Percentiles rank a stretch among this genome's conserved stretches.
Conservation (phyloP, 2,797 vertebrate genomes). For the Clarias pachynema region DNA sequence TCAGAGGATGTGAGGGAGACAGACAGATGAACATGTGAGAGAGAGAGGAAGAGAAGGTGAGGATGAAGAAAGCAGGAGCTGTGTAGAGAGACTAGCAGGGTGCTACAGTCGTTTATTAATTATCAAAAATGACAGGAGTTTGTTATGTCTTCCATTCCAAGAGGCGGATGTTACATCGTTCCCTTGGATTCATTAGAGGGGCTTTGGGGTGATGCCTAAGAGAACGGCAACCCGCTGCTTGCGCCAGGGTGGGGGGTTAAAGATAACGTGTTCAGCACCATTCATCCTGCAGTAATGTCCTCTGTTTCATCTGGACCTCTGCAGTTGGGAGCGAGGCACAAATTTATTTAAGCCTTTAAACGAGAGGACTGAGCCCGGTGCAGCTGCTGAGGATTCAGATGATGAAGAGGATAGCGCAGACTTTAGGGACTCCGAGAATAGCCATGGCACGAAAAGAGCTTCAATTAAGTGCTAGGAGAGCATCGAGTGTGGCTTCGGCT, state of each 20-base stretch:
- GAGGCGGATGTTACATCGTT: slow-evolving; percentile 68
- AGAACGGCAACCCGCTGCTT: slow-evolving; percentile 7
- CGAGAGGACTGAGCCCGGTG: slow-evolving; percentile 36
- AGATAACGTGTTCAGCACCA: slow-evolving; percentile 31
- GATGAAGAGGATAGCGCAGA: slow-evolving; percentile 29
- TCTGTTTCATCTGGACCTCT: slow-evolving; percentile 1
- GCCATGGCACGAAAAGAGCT: slow-evolving; percentile 42
- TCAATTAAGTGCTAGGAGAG: slow-evolving; percentile 48
- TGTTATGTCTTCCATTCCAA: slow-evolving; percentile 68
- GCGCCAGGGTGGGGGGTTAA: slow-evolving; percentile 28
- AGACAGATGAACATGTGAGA: background rate
- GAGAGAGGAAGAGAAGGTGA: background rate
- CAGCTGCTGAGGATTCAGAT: slow-evolving; percentile 31
- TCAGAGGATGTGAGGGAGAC: slow-evolving; percentile 15
- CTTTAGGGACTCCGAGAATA: slow-evolving; percentile 43
- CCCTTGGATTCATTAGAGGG: slow-evolving; percentile 60
- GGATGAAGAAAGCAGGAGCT: slow-evolving; percentile 22
- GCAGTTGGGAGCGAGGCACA: slow-evolving; percentile 2
- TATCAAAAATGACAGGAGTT: slow-evolving; percentile 71
- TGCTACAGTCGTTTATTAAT: slow-evolving; percentile 68
- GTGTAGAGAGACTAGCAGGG: slow-evolving; percentile 48
- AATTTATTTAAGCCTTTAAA: slow-evolving; percentile 45
- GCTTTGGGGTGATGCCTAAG: slow-evolving; percentile 47
- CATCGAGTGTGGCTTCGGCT: slow-evolving; percentile 29
- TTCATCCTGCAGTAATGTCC: slow-evolving; percentile 42